Evolutionary conservation across 2,888 invertebrate genomes (phyloP).

Genomic region (Sinelater perroti): DNA sequence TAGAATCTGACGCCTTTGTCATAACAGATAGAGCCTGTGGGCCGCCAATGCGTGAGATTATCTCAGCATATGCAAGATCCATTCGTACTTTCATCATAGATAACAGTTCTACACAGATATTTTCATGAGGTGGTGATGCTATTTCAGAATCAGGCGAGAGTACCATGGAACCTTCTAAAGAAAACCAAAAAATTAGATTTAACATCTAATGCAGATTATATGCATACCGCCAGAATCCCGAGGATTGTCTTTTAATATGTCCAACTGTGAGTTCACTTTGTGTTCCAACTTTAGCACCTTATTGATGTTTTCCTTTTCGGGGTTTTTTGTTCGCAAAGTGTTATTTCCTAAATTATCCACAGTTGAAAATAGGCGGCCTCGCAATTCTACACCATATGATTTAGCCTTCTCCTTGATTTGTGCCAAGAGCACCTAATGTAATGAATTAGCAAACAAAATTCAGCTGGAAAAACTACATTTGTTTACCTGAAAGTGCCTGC

Average conservation of each 20-base stretch:
- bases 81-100: constrained; percentile 81
- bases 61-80: constrained; percentile 80
- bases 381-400: constrained; percentile 77
- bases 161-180: constrained; percentile 18
- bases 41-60: constrained; percentile 71
- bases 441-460: background rate
- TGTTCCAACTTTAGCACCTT: constrained; percentile 58
- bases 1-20: constrained; percentile 56
- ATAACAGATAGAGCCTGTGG: constrained; percentile 60
- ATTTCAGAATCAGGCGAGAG: constrained; percentile 11
- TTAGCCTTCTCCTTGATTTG: constrained; percentile 79
- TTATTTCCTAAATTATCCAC: constrained; percentile 48
- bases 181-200: background rate
- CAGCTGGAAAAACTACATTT: background rate
- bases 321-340: constrained; percentile 47
- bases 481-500: constrained; percentile 74
- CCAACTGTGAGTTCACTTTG: constrained; percentile 56
- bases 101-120: constrained; percentile 76
- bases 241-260: constrained; percentile 46
- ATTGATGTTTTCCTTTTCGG: constrained; percentile 58
- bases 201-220: background rate
- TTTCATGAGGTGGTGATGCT: constrained; percentile 29
- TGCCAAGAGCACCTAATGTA: constrained; percentile 73
- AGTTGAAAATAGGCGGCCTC: constrained; percentile 54
- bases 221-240: constrained; percentile 48